phyloP scores from a whole-genome alignment of 1,140 invertebrate species.

The Zaprionus camerounensis region DNA sequence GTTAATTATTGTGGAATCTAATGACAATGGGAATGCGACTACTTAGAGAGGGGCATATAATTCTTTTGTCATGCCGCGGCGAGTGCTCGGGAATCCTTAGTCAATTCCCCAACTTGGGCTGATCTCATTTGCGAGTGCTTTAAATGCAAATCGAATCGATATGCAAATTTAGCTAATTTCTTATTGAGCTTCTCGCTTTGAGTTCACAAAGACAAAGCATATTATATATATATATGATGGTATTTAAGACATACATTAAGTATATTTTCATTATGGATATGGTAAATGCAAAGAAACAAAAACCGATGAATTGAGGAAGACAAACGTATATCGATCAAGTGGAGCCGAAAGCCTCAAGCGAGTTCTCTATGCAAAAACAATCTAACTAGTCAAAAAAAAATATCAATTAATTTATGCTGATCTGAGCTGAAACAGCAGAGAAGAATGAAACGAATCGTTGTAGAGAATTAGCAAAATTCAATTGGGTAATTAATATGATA shows the following conservation, averaged over 20 bases:
- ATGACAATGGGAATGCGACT: slow-evolving; percentile 41
- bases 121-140: slow-evolving; percentile 43
- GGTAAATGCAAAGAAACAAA: slow-evolving; percentile 36
- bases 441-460: not conserved
- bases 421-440: slow-evolving; percentile 8
- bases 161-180: slow-evolving; percentile 49
- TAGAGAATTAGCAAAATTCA: slow-evolving; percentile 33
- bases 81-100: slow-evolving; percentile 24
- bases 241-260: slow-evolving; percentile 1
- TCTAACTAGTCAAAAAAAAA: not conserved
- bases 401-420: slow-evolving; percentile 49
- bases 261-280: slow-evolving; percentile 26
- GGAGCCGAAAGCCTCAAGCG: slow-evolving; percentile 19
- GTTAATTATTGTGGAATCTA: slow-evolving; percentile 43
- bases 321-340: slow-evolving; percentile 63
- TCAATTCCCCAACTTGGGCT: not conserved
- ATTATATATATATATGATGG: slow-evolving; percentile 9
- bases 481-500: slow-evolving; percentile 58
- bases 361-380: slow-evolving; percentile 42
- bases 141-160: slow-evolving; percentile 48
- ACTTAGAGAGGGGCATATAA: slow-evolving; percentile 29
- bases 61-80: slow-evolving; percentile 47
- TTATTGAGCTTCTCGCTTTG: slow-evolving; percentile 36
- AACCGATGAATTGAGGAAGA: slow-evolving; percentile 55
- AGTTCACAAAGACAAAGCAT: slow-evolving; percentile 29